These are phyloP conservation scores for Garrulus glandarius DNA, from an alignment of 2,797 vertebrate species.

Conservation along the genomic window DNA sequence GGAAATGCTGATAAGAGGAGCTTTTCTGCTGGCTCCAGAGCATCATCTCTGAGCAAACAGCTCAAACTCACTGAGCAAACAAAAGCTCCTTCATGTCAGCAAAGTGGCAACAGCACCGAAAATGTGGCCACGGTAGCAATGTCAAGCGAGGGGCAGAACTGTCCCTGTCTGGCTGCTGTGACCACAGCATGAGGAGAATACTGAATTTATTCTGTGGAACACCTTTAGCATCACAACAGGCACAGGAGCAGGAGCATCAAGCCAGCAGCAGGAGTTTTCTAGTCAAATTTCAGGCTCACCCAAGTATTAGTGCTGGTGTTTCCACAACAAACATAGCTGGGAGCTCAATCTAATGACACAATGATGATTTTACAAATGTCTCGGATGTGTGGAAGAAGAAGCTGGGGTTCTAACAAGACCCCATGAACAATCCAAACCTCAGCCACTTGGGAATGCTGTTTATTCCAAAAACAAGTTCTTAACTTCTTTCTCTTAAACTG, in stretches of 20 bases:
- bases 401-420: neutral
- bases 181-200: accelerated
- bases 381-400: neutral
- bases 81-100: neutral
- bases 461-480: neutral
- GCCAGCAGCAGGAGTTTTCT: neutral
- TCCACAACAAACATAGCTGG: neutral
- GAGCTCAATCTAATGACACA: neutral
- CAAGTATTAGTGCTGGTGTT: neutral
- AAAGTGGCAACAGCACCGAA: accelerated
- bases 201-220: neutral
- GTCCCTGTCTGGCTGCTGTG: neutral
- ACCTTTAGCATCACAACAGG: accelerated
- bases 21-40: neutral
- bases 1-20: neutral
- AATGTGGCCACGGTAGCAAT: accelerated
- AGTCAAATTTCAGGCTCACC: neutral
- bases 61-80: neutral
- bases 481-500: neutral
- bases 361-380: neutral
- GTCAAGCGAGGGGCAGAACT: neutral
- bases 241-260: neutral
- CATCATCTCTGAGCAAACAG: neutral
- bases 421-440: neutral
- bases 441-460: neutral